phyloP scores from a whole-genome alignment of 2,797 vertebrate species.

The Trichosurus vulpecula region DNA sequence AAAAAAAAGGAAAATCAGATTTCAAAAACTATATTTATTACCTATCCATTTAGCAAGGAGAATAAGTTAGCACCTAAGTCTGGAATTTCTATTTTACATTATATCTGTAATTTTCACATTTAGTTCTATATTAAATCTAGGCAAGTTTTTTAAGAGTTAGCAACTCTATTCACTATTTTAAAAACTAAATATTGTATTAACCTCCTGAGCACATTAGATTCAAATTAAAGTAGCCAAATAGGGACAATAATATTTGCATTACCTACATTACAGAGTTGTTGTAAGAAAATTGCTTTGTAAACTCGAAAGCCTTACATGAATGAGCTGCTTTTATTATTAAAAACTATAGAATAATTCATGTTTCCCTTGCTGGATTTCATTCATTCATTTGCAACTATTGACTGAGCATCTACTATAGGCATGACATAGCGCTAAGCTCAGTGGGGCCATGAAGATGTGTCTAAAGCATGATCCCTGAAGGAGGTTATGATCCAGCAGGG shows the following conservation, averaged over 20 bases:
- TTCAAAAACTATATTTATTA: constrained; percentile 9
- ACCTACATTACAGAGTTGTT: not conserved
- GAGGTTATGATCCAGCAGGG: not conserved
- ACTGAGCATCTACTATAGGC: not conserved
- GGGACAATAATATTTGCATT: not conserved
- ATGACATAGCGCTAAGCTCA: not conserved
- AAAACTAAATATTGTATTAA: constrained; percentile 28
- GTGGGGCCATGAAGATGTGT: not conserved
- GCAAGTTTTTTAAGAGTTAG: not conserved
- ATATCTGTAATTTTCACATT: constrained; percentile 36
- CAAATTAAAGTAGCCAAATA: constrained; percentile 16
- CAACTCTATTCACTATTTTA: not conserved
- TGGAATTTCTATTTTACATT: constrained; percentile 34
- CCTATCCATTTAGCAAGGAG: constrained; percentile 15
- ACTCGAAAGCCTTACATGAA: not conserved
- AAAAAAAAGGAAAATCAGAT: constrained; percentile 12
- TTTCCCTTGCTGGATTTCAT: not conserved
- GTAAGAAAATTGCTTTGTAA: not conserved
- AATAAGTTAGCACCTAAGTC: constrained; percentile 37
- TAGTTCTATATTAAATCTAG: constrained; percentile 15
- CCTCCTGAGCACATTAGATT: constrained; percentile 10
- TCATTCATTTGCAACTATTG: not conserved
- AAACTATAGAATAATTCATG: not conserved
- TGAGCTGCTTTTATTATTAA: not conserved
- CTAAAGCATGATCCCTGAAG: not conserved